phyloP scores from a whole-genome alignment of 2,113 vertebrate genomes.

The Taxidea taxus region DNA sequence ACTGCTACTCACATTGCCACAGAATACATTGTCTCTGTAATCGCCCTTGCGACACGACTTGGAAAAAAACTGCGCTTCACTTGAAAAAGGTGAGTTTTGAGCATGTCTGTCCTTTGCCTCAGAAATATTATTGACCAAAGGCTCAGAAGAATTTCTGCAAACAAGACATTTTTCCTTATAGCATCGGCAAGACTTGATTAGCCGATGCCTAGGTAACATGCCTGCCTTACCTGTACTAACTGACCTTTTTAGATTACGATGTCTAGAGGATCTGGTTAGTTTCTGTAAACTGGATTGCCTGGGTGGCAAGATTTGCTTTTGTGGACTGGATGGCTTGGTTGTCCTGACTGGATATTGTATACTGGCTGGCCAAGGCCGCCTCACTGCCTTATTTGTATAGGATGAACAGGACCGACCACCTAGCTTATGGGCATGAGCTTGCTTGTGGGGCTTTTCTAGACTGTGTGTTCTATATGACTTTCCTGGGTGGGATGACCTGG shows the following conservation, averaged over 20 bases:
- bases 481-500: background rate
- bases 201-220: background rate
- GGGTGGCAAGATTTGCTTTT: background rate
- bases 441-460: background rate
- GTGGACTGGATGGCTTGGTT: background rate
- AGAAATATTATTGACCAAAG: background rate
- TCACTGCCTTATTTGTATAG: background rate
- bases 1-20: background rate
- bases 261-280: background rate
- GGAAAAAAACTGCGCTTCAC: background rate
- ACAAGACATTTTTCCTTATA: background rate
- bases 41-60: background rate
- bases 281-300: background rate
- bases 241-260: background rate
- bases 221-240: background rate
- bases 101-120: background rate
- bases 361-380: background rate
- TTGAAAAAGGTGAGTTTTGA: background rate
- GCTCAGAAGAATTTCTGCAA: background rate
- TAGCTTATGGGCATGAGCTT: background rate
- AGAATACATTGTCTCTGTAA: background rate
- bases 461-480: background rate
- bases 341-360: background rate
- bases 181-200: background rate
- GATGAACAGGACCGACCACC: background rate